Evolutionary conservation across 2,888 invertebrate genomes (phyloP).

Genomic region (Meiosimyza platycephala): DNA sequence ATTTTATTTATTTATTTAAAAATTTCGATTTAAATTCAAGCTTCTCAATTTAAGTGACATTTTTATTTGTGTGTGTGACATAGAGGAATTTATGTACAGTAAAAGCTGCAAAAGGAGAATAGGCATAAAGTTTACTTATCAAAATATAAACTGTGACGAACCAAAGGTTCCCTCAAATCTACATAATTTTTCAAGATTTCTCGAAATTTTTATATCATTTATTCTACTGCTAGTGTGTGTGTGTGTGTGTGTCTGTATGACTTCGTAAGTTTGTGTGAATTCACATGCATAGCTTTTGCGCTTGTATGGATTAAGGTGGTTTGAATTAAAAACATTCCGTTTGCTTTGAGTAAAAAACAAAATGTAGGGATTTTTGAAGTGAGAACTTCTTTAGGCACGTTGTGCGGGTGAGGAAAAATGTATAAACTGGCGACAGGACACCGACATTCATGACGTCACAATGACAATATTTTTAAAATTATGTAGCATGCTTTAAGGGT

Average conservation of each 20-base stretch:
- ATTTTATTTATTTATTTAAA: constrained; percentile 10
- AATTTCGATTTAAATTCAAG: constrained; percentile 20
- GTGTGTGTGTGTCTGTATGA: neutral
- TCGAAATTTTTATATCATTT: constrained; percentile 7
- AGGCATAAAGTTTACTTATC: constrained; percentile 7
- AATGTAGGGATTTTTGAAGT: too few relatives aligned
- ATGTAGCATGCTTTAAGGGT: too few relatives aligned
- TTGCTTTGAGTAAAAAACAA: too few relatives aligned
- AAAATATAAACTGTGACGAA: neutral
- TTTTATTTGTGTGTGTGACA: constrained; percentile 10
- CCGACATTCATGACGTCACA: too few relatives aligned
- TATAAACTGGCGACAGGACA: too few relatives aligned
- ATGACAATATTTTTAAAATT: too few relatives aligned
- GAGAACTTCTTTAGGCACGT: too few relatives aligned
- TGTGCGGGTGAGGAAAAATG: too few relatives aligned
- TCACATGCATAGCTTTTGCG: too few relatives aligned
- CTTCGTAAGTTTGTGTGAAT: neutral
- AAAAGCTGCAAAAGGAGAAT: neutral
- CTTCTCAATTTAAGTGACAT: constrained; percentile 2
- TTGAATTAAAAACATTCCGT: too few relatives aligned
- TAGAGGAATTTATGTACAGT: too few relatives aligned
- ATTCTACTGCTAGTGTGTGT: neutral
- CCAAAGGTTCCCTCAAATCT: constrained; percentile 1
- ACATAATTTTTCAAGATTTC: constrained; percentile 27
- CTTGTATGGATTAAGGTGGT: too few relatives aligned